Evolutionary conservation across 2,888 invertebrate species (phyloP).

Genomic region (Abrostola triplasia): DNA sequence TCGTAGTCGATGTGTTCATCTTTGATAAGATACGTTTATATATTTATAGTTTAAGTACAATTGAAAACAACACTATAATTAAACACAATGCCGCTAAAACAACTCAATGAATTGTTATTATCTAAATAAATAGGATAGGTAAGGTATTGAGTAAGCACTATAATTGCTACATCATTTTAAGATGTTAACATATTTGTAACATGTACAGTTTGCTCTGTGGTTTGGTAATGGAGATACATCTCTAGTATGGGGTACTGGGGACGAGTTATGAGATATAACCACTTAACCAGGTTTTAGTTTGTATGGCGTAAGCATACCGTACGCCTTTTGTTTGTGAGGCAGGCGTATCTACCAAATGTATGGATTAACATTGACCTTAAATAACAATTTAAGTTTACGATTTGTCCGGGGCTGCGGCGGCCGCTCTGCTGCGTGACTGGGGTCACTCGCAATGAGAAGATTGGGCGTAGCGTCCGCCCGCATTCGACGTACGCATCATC

Average conservation of each 20-base stretch:
- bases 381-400: constrained; percentile 78
- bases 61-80: no score
- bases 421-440: constrained; percentile 61
- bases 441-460: constrained; percentile 80
- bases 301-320: neutral
- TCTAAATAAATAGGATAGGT: no score
- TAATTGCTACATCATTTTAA: no score
- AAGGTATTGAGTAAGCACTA: no score
- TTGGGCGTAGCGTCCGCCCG: constrained; percentile 77
- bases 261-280: neutral
- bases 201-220: no score
- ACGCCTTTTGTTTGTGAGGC: constrained; percentile 1
- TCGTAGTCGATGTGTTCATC: no score
- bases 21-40: no score
- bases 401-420: constrained; percentile 62
- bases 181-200: no score
- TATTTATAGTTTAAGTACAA: no score
- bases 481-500: constrained; percentile 55
- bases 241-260: neutral
- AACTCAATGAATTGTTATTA: no score
- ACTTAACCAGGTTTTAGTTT: neutral
- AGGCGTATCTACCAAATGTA: constrained; percentile 24
- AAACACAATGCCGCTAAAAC: no score
- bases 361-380: constrained; percentile 79
- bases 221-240: no score